Conservation (phyloP, 2,797 vertebrate species). For the Hemibagrus guttatus region DNA sequence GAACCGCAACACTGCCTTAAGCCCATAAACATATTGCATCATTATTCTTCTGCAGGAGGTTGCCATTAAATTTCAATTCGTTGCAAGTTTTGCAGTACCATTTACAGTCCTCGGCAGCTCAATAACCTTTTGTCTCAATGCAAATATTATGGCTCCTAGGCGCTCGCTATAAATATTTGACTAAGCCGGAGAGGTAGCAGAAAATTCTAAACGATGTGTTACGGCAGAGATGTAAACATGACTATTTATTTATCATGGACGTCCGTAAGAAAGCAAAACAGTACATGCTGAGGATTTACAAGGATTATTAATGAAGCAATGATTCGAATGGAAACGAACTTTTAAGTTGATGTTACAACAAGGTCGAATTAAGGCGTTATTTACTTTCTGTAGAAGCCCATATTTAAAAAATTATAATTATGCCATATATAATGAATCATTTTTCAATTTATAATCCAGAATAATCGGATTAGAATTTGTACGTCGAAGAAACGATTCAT, state of each 20-base stretch:
- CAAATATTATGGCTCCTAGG: conserved; percentile 73
- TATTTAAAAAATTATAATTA: too few relatives aligned
- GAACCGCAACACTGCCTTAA: conserved; percentile 79
- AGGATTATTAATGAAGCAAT: neutral
- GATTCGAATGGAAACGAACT: neutral
- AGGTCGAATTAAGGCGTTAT: neutral
- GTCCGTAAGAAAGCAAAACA: neutral
- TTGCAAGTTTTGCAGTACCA: conserved; percentile 77
- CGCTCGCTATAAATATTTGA: conserved; percentile 80
- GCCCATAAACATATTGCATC: conserved; percentile 79
- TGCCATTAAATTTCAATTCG: conserved; percentile 83
- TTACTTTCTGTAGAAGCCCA: neutral
- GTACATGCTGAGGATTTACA: neutral
- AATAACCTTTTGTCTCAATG: conserved; percentile 81
- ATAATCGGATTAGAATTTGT: neutral
- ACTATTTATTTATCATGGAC: conserved; percentile 11
- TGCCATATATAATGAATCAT: too few relatives aligned
- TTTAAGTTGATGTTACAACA: neutral
- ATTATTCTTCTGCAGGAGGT: conserved; percentile 82
- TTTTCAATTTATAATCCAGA: too few relatives aligned
- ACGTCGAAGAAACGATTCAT: neutral
- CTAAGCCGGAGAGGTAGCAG: conserved; percentile 63
- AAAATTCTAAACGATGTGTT: conserved; percentile 64
- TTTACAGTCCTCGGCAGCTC: conserved; percentile 76
- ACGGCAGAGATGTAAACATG: conserved; percentile 22